Base-by-base conservation (phyloP, 2,797 vertebrate genomes). In the Galagoides demidoff region DNA sequence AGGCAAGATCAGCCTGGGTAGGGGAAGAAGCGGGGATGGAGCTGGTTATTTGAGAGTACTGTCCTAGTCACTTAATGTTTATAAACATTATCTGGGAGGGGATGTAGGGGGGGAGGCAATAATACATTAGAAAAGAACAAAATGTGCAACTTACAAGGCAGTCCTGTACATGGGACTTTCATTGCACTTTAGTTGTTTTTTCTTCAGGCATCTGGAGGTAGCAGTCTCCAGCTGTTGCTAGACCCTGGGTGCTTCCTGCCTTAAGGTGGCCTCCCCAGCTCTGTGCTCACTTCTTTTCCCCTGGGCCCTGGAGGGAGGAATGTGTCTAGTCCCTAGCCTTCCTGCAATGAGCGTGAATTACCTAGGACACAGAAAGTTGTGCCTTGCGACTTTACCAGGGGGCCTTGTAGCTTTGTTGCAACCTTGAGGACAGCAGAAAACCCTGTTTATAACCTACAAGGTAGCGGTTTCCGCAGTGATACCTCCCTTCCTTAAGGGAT, bases 401-500 rank as follows among this genome's bases (percentile, higher is more conserved):
- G 4, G 34, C 68, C 63, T 57, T 22, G 55, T 22, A 34, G 22
- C 29, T 85, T 55, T 14, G 34, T 34, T 19, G n/a, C 23, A 29
- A 43, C 31, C 55, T 52, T 20, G 12, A 1, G n/a, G 49, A 14
- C 64, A 23, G 57, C 10, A 34, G 85, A 13, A 76, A 52, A 23
- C 4, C 16, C 52, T 59, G 13, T 34, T 29, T 8, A 0, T 43
- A 4, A 4, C 9, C 29, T 37, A 4, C 1, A n/a, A 2, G 0
- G 12, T 4, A 16, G 49, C 20, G 8, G 59, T 71, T 83, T 87
- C 31, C 71, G 5, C 25, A 16, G 13, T 11, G 81, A 79, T 7
- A 5, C 55, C 37, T 59, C 66, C 31, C 29, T 45, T 85, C 3
- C 55, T 27, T 27, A 49, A 34, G 14, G 1, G 7, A 14, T 34